phyloP scores from a whole-genome alignment of 2,888 invertebrate genomes.

The Chromoteleia sp. region DNA sequence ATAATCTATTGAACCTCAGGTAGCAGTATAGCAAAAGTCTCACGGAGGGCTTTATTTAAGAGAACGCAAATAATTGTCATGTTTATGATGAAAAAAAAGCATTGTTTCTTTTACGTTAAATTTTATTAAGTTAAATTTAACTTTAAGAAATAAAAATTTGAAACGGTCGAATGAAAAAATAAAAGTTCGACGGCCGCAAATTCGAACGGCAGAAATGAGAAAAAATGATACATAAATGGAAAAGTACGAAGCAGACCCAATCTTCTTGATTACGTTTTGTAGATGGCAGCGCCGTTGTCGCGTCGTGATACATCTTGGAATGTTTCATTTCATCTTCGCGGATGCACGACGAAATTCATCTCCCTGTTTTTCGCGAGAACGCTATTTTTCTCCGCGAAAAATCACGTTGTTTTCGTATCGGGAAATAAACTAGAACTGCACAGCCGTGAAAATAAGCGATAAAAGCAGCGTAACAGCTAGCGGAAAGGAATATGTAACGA shows the following conservation, averaged over 20 bases:
- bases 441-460: conserved; percentile 49
- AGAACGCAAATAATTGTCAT: too few species aligned
- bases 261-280: conserved; percentile 63
- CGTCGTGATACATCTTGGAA: conserved; percentile 53
- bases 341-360: conserved; percentile 38
- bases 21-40: too few species aligned
- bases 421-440: conserved; percentile 26
- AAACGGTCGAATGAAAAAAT: too few species aligned
- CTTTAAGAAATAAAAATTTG: too few species aligned
- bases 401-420: conserved; percentile 37
- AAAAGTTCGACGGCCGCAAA: conserved; percentile 28
- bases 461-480: conserved; percentile 41
- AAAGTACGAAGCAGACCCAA: conserved; percentile 50
- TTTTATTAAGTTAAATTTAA: too few species aligned
- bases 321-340: conserved; percentile 54
- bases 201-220: conserved; percentile 24
- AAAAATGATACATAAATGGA: conserved; percentile 57
- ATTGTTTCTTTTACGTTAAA: too few species aligned
- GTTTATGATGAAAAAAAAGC: too few species aligned
- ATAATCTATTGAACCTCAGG: too few species aligned
- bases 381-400: conserved; percentile 38
- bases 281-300: conserved; percentile 54
- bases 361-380: conserved; percentile 21
- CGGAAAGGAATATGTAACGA: conserved; percentile 65
- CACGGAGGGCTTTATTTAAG: too few species aligned